Conservation (phyloP, 2,888 invertebrate genomes). For the Eupithecia exiguata region DNA sequence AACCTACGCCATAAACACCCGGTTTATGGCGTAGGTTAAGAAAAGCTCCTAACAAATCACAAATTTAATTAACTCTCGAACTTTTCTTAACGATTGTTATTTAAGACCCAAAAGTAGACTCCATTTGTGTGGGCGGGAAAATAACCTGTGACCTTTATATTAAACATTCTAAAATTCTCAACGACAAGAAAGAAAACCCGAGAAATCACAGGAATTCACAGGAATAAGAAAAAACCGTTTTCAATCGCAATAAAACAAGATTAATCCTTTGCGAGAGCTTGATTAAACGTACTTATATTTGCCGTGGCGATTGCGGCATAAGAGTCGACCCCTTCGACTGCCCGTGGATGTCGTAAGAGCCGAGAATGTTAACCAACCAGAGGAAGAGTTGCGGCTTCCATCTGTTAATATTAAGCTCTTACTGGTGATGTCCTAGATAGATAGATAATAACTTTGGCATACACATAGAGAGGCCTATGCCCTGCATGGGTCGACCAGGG, state of each 20-base stretch:
- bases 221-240: too few species aligned
- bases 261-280: constrained; percentile 15
- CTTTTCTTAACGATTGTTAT: background rate
- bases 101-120: background rate
- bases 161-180: background rate
- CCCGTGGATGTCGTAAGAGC: background rate
- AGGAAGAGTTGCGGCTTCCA: too few species aligned
- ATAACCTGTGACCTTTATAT: background rate
- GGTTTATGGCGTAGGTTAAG: too few species aligned
- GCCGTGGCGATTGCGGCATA: background rate
- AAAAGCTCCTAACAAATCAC: background rate
- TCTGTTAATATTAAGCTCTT: too few species aligned
- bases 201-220: background rate
- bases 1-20: too few species aligned
- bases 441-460: too few species aligned
- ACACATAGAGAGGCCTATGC: too few species aligned
- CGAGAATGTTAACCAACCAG: too few species aligned
- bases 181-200: background rate
- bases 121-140: background rate
- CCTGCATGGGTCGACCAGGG: too few species aligned
- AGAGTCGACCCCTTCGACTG: background rate
- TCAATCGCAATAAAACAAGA: background rate
- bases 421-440: too few species aligned
- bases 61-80: background rate
- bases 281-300: constrained; percentile 13